phyloP scores from a whole-genome alignment of 1,140 invertebrate species.

The Drosophila tsacasi region DNA sequence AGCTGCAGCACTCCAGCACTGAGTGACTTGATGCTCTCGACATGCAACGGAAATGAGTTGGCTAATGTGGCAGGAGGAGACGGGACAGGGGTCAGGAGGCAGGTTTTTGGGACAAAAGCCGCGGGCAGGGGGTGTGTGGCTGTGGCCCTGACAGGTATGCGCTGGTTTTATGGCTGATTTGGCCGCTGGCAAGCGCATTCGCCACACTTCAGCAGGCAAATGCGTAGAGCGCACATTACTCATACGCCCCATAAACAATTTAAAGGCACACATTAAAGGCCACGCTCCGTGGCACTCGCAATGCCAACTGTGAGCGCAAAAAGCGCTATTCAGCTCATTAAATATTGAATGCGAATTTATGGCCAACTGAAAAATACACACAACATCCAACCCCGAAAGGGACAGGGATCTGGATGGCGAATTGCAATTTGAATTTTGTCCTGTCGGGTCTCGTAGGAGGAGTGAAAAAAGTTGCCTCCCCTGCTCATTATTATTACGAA shows the following conservation, averaged over 20 bases:
- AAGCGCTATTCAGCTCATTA: conserved; percentile 62
- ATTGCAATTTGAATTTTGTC: conserved; percentile 67
- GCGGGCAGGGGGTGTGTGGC: conserved; percentile 1
- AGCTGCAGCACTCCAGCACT: conserved; percentile 22
- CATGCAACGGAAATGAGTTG: conserved; percentile 53
- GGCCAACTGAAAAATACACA: conserved; percentile 52
- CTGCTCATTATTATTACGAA: conserved; percentile 40
- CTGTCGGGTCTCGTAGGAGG: conserved; percentile 5
- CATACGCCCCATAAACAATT: conserved; percentile 60
- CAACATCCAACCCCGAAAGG: conserved; percentile 16
- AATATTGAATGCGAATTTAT: conserved; percentile 75
- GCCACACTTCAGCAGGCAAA: conserved; percentile 49
- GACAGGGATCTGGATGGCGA: background rate
- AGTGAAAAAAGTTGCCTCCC: background rate
- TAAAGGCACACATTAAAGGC: conserved; percentile 32
- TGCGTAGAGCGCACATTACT: conserved; percentile 53
- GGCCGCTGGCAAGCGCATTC: conserved; percentile 49
- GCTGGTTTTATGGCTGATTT: conserved; percentile 69
- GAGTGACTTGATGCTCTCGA: conserved; percentile 40
- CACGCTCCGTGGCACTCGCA: conserved; percentile 6
- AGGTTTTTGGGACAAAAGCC: conserved; percentile 37
- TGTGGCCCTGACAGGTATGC: conserved; percentile 53
- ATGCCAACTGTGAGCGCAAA: conserved; percentile 17
- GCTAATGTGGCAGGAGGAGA: conserved; percentile 38
- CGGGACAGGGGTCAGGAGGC: background rate